These are phyloP conservation scores for Menidia beryllina DNA, from an alignment of 2,113 vertebrate genomes.

Conservation along the genomic window DNA sequence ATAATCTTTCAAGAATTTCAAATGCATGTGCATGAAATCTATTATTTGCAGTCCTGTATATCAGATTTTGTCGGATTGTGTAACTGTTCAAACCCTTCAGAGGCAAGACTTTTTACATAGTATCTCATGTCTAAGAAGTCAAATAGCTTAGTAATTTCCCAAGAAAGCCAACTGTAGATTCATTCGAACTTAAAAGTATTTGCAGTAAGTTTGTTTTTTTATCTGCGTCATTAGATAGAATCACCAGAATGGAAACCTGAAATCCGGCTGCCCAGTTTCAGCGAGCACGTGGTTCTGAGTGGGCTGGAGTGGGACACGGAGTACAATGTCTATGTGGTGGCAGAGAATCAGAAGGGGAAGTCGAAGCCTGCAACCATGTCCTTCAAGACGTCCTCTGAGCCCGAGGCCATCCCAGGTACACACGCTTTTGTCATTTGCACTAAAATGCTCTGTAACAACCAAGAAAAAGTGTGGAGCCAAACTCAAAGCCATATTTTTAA, in stretches of 20 bases:
- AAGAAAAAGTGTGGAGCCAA: constrained; percentile 45
- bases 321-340: constrained; percentile 92
- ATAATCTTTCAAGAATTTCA: no score
- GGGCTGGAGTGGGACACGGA: constrained; percentile 93
- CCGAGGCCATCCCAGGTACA: constrained; percentile 94
- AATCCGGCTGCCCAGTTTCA: constrained; percentile 88
- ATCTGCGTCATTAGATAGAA: constrained; percentile 79
- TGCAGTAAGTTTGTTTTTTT: background rate
- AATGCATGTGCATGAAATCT: no score
- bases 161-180: no score
- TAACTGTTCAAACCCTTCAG: no score
- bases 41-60: no score
- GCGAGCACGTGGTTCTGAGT: constrained; percentile 87
- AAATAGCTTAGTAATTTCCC: no score
- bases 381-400: constrained; percentile 89
- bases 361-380: constrained; percentile 87
- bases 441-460: constrained; percentile 36
- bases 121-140: no score
- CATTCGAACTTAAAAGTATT: no score
- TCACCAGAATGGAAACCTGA: constrained; percentile 91
- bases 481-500: constrained; percentile 50
- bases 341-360: constrained; percentile 94
- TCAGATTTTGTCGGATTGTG: no score
- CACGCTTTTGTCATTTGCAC: constrained; percentile 14
- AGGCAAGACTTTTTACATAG: no score